These are phyloP conservation scores for Darevskia nairensis DNA, from an alignment of 2,797 vertebrate genomes.

Conservation along the genomic window DNA sequence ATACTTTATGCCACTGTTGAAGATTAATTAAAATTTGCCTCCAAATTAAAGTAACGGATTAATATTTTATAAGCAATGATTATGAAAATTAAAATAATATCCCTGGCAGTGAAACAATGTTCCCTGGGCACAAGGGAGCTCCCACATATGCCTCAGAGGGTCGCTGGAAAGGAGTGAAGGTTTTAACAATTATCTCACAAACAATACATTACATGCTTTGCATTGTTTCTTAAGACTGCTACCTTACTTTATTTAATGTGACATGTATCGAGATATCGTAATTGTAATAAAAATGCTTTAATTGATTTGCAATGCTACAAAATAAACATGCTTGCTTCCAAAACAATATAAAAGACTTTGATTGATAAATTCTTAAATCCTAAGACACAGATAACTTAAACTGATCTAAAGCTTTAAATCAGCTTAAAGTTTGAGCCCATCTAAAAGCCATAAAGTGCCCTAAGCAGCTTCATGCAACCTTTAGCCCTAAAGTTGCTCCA, in stretches of 20 bases:
- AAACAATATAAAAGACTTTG: constrained; percentile 24
- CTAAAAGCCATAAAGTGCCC: constrained; percentile 60
- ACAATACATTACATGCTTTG: background rate
- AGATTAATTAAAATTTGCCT: constrained; percentile 6
- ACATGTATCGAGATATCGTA: background rate
- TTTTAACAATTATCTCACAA: background rate
- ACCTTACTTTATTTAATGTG: background rate
- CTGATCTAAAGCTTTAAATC: constrained; percentile 64
- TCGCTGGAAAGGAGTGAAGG: background rate
- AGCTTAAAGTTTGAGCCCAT: constrained; percentile 71
- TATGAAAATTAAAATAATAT: constrained; percentile 12
- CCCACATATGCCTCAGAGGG: background rate
- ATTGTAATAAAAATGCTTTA: background rate
- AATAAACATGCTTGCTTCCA: background rate
- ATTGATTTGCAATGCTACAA: background rate
- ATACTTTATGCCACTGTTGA: background rate
- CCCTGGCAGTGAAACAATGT: background rate
- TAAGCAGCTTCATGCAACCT: constrained; percentile 9
- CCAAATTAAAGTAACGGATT: constrained; percentile 9
- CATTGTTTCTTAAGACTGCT: background rate
- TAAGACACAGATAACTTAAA: constrained; percentile 56
- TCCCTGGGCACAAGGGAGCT: background rate
- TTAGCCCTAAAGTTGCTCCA: constrained; percentile 22
- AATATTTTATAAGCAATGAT: constrained; percentile 18
- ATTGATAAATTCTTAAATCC: constrained; percentile 32